Evolutionary conservation across 2,888 invertebrate genomes (phyloP).

Genomic region (Xanthorhoe designata): DNA sequence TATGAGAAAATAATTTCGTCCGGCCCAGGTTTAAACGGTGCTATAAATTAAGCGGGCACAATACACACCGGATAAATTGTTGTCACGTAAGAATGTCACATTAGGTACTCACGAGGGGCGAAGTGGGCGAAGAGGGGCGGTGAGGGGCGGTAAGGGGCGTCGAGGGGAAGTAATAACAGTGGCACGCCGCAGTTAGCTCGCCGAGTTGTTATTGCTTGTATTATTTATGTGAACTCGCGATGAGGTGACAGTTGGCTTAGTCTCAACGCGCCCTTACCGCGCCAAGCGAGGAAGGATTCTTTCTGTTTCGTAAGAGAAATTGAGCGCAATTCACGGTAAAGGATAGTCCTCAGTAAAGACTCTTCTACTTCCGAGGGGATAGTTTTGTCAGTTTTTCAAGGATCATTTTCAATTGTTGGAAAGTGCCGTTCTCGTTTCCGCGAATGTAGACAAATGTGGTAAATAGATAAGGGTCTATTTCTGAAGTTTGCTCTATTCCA

Average conservation of each 20-base stretch:
- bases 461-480: slow-evolving; percentile 15
- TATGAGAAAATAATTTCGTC: slow-evolving; percentile 69
- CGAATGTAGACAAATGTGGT: slow-evolving; percentile 6
- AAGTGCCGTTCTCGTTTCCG: slow-evolving; percentile 18
- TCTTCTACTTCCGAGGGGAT: slow-evolving; percentile 24
- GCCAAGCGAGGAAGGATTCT: slow-evolving; percentile 39
- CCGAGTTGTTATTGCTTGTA: slow-evolving; percentile 77
- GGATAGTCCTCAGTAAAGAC: slow-evolving; percentile 22
- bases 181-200: slow-evolving; percentile 77
- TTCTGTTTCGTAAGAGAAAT: slow-evolving; percentile 39
- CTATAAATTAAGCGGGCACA: slow-evolving; percentile 79
- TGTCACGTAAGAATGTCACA: slow-evolving; percentile 84
- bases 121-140: slow-evolving; percentile 42
- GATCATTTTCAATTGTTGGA: slow-evolving; percentile 28
- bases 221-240: slow-evolving; percentile 73
- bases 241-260: slow-evolving; percentile 67
- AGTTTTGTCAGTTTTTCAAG: slow-evolving; percentile 20
- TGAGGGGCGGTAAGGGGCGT: slow-evolving; percentile 42
- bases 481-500: slow-evolving; percentile 14
- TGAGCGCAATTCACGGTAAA: slow-evolving; percentile 34
- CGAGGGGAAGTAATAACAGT: slow-evolving; percentile 71
- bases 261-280: slow-evolving; percentile 46
- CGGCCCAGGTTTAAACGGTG: slow-evolving; percentile 69
- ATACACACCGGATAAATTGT: slow-evolving; percentile 83
- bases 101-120: slow-evolving; percentile 59